phyloP scores from a whole-genome alignment of 2,888 invertebrate species.

The Spisula subtruncata region DNA sequence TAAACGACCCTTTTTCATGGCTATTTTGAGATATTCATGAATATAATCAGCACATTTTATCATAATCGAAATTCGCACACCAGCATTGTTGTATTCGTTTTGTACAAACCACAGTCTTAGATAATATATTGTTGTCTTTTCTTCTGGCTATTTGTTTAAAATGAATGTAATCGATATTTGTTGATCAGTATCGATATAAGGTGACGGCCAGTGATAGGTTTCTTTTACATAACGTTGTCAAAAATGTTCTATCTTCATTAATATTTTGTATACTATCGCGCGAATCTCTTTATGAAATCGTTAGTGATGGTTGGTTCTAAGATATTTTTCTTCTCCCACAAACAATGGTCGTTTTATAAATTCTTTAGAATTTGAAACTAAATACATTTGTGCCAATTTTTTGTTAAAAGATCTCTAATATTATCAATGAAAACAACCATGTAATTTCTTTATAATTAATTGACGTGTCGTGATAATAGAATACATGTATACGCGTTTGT shows the following conservation, averaged over 20 bases:
- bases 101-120: neutral
- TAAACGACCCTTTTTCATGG: slow-evolving; percentile 9
- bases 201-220: neutral
- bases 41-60: neutral
- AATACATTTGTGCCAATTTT: slow-evolving; percentile 52
- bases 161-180: neutral
- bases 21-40: neutral
- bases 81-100: neutral
- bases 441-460: too few species aligned
- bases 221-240: neutral
- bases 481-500: neutral
- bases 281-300: neutral
- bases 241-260: neutral
- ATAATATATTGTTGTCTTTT: neutral
- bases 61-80: slow-evolving; percentile 1
- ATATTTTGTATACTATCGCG: neutral
- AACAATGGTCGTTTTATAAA: neutral
- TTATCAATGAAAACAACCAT: slow-evolving; percentile 18
- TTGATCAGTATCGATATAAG: neutral
- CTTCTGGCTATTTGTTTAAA: slow-evolving; percentile 13
- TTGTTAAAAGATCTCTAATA: neutral
- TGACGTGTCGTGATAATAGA: neutral
- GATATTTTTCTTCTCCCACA: neutral
- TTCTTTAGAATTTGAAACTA: slow-evolving; percentile 41
- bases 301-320: neutral